These are phyloP conservation scores for Proteles cristata DNA, from an alignment of 2,113 vertebrate species.

Conservation along the genomic window DNA sequence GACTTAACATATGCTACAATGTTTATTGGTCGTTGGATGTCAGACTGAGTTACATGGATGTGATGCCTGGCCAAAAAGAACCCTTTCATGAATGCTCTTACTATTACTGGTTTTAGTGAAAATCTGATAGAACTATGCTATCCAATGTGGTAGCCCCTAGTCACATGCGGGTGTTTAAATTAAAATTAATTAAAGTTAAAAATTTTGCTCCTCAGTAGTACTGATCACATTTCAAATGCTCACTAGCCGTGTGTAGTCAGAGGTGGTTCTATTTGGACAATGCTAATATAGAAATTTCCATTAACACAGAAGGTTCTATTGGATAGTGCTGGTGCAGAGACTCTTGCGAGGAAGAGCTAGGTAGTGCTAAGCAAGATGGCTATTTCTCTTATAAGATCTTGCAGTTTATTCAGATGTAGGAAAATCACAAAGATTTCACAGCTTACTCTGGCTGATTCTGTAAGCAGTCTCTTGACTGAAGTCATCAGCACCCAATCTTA, in stretches of 20 bases:
- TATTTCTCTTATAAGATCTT: not conserved
- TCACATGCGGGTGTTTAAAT: not conserved
- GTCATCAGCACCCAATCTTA: slow-evolving; percentile 92
- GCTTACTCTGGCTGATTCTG: slow-evolving; percentile 90
- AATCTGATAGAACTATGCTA: not conserved
- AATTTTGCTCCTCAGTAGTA: not conserved
- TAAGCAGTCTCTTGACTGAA: slow-evolving; percentile 87
- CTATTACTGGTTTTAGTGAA: not conserved
- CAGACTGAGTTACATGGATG: not conserved
- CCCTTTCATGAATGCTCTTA: not conserved
- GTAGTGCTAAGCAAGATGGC: not conserved
- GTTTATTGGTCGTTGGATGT: not conserved
- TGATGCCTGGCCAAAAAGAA: not conserved
- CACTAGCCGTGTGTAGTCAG: not conserved
- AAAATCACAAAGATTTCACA: slow-evolving; percentile 94
- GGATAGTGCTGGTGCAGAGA: not conserved
- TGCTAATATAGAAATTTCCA: not conserved
- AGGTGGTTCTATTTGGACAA: not conserved
- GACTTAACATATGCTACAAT: not conserved
- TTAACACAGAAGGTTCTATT: not conserved
- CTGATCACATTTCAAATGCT: not conserved
- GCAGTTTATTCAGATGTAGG: slow-evolving; percentile 85
- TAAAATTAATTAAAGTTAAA: slow-evolving; percentile 36
- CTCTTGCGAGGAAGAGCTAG: not conserved
- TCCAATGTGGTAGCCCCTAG: not conserved